Evolutionary conservation across 1,140 invertebrate species (phyloP), one percentile per base, ranked within the genome.

Genomic region (Sitodiplosis mosellana): DNA sequence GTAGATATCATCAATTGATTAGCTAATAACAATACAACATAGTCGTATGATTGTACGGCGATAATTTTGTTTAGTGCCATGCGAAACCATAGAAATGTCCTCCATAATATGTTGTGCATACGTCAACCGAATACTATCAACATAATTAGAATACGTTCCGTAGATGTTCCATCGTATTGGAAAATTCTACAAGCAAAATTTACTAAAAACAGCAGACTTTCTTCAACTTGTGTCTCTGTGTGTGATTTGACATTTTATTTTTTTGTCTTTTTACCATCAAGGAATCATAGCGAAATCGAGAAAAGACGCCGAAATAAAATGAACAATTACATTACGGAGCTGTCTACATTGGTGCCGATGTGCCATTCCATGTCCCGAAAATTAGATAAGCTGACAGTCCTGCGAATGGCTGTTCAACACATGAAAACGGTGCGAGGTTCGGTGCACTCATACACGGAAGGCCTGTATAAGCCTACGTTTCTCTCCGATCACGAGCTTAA

Each of bases 261-360:
- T 17, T 33, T 22, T 5, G 14, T 33, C 20, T 33, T 21, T 19
- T 14, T 34, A 3, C 15, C 14, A 15, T 36, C n/a, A 44, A 33
- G 18, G 15, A 94, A 93, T 67, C 90, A 96, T 67, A 93, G 89
- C 63, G 89, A 94, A 68, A 94, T 96, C 50, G 91, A 96, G 64
- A 94, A 94, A 61, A 70, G 90, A 1, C 71, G 91, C 2, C 72
- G 91, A 15, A 90, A 96, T 61, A 95, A 95, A 67, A 95, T 95
- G 90, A 94, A 94, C 67, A 89, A 81, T 0, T 94, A 92, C 63
- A 93, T 96, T 49, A 82, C 81, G 1, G 89, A 95, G 64, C 61
- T 96, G 27, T 87, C 87, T 22, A 73, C 79, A 2, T 85, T 95
- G 76, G 77, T 96, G 8, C 91, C 90, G 1, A 90, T 92, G 84